A percentile compares a stretch with the other conserved stretches of the same genome.
These are phyloP conservation scores for Paramormyrops kingsleyae DNA, from an alignment of 2,113 vertebrate genomes.

Conservation along the genomic window DNA sequence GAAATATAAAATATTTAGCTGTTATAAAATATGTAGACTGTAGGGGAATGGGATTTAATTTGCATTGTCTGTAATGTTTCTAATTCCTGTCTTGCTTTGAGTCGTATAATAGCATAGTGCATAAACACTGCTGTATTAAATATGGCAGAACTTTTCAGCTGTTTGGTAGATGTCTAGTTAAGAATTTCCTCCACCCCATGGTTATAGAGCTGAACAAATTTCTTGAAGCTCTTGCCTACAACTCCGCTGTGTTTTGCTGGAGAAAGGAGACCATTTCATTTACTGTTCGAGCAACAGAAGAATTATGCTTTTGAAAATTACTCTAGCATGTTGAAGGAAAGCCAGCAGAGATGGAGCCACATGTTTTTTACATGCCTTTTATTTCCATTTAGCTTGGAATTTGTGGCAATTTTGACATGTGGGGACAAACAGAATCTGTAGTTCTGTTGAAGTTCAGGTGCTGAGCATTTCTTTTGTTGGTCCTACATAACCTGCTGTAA, in stretches of 20 bases:
- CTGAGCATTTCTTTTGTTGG: background rate
- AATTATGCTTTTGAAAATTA: background rate
- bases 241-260: background rate
- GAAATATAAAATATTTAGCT: background rate
- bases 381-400: background rate
- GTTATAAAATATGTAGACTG: background rate
- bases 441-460: background rate
- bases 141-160: background rate
- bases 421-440: background rate
- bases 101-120: background rate
- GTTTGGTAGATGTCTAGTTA: background rate
- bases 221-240: background rate
- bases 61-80: background rate
- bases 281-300: background rate
- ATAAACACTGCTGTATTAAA: background rate
- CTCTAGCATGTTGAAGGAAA: background rate
- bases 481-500: background rate
- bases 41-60: background rate
- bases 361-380: background rate
- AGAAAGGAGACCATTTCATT: background rate
- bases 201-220: background rate
- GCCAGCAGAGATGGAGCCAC: background rate
- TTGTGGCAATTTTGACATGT: background rate
- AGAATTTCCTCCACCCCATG: background rate
- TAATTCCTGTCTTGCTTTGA: background rate